These are phyloP conservation scores for Xyrichtys novacula DNA, from an alignment of 2,797 vertebrate species.

Conservation along the genomic window DNA sequence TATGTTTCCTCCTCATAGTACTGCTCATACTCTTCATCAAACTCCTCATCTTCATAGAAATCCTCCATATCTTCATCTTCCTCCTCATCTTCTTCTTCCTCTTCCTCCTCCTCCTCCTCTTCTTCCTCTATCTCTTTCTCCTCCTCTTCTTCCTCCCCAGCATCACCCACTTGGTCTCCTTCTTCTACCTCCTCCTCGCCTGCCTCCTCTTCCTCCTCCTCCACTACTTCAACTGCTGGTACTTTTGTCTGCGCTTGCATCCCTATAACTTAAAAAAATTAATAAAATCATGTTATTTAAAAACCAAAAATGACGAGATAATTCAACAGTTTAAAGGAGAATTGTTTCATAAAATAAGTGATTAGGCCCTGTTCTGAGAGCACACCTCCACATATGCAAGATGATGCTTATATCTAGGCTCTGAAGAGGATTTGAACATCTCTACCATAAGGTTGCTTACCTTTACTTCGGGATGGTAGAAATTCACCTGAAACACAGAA, in stretches of 20 bases:
- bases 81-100: not conserved
- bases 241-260: slow-evolving; percentile 67
- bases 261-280: slow-evolving; percentile 74
- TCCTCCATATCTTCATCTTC: slow-evolving; percentile 1
- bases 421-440: not conserved
- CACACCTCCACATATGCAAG: too few relatives aligned
- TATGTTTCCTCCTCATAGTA: slow-evolving; percentile 19
- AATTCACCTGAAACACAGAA: slow-evolving; percentile 81
- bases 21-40: not conserved
- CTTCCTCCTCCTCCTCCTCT: not conserved
- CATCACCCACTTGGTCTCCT: not conserved
- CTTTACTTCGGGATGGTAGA: slow-evolving; percentile 85
- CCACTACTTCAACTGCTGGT: slow-evolving; percentile 55
- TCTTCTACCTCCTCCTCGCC: not conserved
- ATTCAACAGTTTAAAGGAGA: too few relatives aligned
- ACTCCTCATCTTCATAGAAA: not conserved
- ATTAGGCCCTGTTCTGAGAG: too few relatives aligned
- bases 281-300: too few relatives aligned
- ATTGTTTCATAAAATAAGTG: too few relatives aligned
- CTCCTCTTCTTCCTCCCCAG: slow-evolving; percentile 3
- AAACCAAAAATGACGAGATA: too few relatives aligned
- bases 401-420: not conserved
- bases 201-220: slow-evolving; percentile 5
- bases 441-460: slow-evolving; percentile 70
- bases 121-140: not conserved